These are phyloP conservation scores for Trichogramma pretiosum DNA, from an alignment of 1,140 invertebrate species.

Conservation along the genomic window DNA sequence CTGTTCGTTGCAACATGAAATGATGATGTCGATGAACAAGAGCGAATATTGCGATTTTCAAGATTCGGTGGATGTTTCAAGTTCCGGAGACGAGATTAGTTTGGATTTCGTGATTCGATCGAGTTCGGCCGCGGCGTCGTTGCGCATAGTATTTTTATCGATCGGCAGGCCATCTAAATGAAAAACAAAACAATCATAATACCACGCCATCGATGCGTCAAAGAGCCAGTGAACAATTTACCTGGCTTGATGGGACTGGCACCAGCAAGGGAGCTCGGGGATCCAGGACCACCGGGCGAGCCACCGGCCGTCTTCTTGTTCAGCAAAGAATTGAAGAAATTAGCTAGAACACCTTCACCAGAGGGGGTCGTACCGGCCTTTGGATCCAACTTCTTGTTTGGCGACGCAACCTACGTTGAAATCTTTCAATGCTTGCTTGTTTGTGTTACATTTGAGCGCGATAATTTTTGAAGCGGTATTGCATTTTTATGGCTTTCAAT, in stretches of 20 bases:
- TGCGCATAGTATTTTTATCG: constrained; percentile 63
- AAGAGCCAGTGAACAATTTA: constrained; percentile 14
- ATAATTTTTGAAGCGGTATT: no score
- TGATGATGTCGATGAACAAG: neutral
- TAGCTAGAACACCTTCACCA: constrained; percentile 90
- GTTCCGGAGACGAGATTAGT: constrained; percentile 45
- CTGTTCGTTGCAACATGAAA: neutral
- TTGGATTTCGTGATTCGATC: constrained; percentile 75
- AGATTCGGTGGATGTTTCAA: constrained; percentile 38
- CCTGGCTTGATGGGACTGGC: constrained; percentile 37
- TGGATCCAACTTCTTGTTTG: constrained; percentile 42
- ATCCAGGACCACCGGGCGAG: constrained; percentile 45
- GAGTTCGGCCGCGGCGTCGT: constrained; percentile 85
- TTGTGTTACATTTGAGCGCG: no score
- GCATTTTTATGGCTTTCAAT: no score
- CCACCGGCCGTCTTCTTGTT: constrained; percentile 80
- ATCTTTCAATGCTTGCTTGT: constrained; percentile 22
- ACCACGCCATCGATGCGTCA: no score
- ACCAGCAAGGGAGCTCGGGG: constrained; percentile 35
- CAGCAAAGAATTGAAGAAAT: constrained; percentile 96
- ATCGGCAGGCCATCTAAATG: constrained; percentile 40
- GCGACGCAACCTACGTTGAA: constrained; percentile 36
- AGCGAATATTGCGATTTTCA: constrained; percentile 19
- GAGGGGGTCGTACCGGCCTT: constrained; percentile 53
- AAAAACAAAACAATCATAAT: constrained; percentile 1